Percentiles rank a stretch among this genome's conserved stretches.
phyloP scores from a whole-genome alignment of 2,797 vertebrate genomes.

The Periparus ater region DNA sequence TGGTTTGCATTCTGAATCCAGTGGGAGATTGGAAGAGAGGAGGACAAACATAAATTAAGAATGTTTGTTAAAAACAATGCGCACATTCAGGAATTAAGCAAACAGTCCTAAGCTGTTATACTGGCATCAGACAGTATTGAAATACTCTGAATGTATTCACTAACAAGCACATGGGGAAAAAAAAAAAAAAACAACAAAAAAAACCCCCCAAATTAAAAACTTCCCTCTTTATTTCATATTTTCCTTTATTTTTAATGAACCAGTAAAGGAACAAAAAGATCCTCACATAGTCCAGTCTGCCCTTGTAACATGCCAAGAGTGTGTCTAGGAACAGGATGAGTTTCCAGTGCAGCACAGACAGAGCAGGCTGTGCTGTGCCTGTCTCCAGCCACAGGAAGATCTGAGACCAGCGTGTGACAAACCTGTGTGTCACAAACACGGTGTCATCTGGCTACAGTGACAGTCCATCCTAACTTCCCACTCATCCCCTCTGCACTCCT shows the following conservation, averaged over 20 bases:
- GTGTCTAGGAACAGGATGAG: neutral
- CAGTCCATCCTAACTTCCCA: neutral
- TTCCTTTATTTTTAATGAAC: neutral
- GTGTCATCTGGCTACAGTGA: neutral
- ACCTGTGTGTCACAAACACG: accelerated
- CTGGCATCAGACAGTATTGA: slow-evolving; percentile 50
- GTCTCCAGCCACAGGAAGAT: neutral
- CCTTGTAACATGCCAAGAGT: neutral
- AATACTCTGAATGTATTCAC: slow-evolving; percentile 49
- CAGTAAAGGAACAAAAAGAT: neutral
- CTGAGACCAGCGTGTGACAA: neutral
- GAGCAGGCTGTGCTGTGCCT: neutral
- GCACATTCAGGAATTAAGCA: slow-evolving; percentile 66
- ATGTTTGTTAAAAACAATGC: slow-evolving; percentile 66
- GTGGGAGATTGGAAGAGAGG: neutral
- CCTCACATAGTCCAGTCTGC: neutral
- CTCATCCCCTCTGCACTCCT: neutral
- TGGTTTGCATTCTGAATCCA: neutral
- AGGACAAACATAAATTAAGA: slow-evolving; percentile 48
- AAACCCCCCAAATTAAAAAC: neutral
- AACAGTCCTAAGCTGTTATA: slow-evolving; percentile 58
- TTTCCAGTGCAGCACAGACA: neutral
- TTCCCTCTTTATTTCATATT: neutral
- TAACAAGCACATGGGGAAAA: slow-evolving; percentile 43
- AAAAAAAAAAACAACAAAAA: neutral